Evolutionary conservation across 2,797 vertebrate genomes (phyloP).

Genomic region (Sylvia borin): DNA sequence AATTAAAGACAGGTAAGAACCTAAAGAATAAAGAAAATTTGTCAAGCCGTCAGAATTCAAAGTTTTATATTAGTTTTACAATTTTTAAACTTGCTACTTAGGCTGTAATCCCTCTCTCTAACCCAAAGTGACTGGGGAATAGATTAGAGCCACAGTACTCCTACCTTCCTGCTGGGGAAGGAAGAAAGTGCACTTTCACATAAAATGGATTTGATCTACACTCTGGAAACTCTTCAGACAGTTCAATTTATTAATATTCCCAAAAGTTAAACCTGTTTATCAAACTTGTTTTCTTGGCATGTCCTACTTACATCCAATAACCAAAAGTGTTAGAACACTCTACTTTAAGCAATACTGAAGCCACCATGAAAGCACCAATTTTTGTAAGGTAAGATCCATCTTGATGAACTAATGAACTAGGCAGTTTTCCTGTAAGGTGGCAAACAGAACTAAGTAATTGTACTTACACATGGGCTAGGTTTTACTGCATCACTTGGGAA

Average conservation of each 20-base stretch:
- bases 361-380: background rate
- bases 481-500: slow-evolving; percentile 95
- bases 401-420: background rate
- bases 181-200: background rate
- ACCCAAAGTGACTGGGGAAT: slow-evolving; percentile 24
- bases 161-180: background rate
- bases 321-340: background rate
- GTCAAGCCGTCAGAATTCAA: background rate
- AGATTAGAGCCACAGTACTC: slow-evolving; percentile 19
- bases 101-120: slow-evolving; percentile 41
- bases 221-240: background rate
- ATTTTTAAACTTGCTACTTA: background rate
- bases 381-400: background rate
- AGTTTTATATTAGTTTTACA: background rate
- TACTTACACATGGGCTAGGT: slow-evolving; percentile 94
- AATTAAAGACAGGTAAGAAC: background rate
- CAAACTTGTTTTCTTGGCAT: background rate
- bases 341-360: background rate
- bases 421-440: background rate
- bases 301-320: background rate
- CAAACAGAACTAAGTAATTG: slow-evolving; percentile 26
- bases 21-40: background rate
- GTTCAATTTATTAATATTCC: slow-evolving; percentile 33
- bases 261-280: slow-evolving; percentile 7
- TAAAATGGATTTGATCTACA: background rate